Percentiles rank a stretch among this genome's conserved stretches.
Conservation (phyloP, 2,888 invertebrate species). For the Drosophila falleni region DNA sequence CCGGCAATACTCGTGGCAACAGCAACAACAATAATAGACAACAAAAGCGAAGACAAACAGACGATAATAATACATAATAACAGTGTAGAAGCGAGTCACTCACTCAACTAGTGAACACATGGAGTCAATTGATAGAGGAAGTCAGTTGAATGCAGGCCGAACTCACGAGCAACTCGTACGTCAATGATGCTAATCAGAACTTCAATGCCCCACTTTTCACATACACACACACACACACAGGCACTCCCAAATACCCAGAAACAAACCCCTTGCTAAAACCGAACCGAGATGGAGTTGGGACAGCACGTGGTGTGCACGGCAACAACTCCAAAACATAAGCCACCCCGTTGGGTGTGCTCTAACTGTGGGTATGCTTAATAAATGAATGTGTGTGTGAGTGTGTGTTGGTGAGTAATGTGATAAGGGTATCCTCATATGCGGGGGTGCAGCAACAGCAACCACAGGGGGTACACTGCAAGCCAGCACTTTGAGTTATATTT, state of each 20-base stretch:
- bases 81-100: conserved; percentile 48
- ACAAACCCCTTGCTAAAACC: background rate
- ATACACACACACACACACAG: background rate
- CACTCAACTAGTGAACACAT: conserved; percentile 30
- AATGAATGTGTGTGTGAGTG: conserved; percentile 9
- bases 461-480: conserved; percentile 37
- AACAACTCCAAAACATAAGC: conserved; percentile 66
- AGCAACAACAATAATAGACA: conserved; percentile 29
- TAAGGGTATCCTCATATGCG: conserved; percentile 36
- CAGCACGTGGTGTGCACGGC: conserved; percentile 71
- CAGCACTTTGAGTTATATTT: conserved; percentile 8
- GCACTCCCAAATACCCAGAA: background rate
- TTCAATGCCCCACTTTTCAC: conserved; percentile 50
- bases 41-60: conserved; percentile 67
- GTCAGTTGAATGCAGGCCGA: conserved; percentile 58
- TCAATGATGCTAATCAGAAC: conserved; percentile 70
- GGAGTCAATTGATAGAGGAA: conserved; percentile 13
- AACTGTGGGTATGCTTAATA: conserved; percentile 20
- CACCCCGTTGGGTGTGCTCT: conserved; percentile 62
- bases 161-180: conserved; percentile 50
- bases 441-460: conserved; percentile 27
- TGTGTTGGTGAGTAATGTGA: conserved; percentile 55
- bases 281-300: conserved; percentile 48
- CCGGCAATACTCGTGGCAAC: conserved; percentile 28
- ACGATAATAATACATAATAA: conserved; percentile 78